Percentiles rank a stretch among this genome's conserved stretches.
These are phyloP conservation scores for Struthio camelus DNA, from an alignment of 2,113 vertebrate species.

Conservation along the genomic window DNA sequence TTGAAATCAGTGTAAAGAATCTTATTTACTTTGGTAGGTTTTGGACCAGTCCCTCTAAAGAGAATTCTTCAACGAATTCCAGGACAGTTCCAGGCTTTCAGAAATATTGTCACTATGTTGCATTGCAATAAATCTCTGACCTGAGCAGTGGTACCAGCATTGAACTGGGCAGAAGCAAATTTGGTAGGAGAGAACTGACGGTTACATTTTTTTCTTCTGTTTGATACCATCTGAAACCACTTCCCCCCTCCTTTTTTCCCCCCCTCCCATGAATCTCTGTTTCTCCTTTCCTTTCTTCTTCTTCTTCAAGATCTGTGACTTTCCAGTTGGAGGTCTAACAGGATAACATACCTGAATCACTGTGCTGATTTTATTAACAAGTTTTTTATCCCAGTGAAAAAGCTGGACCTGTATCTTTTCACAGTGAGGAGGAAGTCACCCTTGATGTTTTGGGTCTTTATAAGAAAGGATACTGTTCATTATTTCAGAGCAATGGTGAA, in stretches of 20 bases:
- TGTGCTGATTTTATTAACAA: slow-evolving; percentile 51
- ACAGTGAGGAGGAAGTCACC: background rate
- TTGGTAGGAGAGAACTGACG: slow-evolving; percentile 44
- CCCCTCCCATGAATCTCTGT: slow-evolving; percentile 36
- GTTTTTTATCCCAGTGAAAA: background rate
- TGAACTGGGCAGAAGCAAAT: slow-evolving; percentile 67
- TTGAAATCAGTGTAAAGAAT: background rate
- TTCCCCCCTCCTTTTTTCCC: background rate
- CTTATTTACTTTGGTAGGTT: background rate
- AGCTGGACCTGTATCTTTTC: background rate
- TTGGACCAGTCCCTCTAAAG: background rate
- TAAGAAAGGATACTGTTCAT: background rate
- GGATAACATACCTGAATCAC: background rate
- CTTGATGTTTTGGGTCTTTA: slow-evolving; percentile 26
- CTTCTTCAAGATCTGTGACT: slow-evolving; percentile 15
- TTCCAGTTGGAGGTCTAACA: slow-evolving; percentile 24
- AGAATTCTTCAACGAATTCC: background rate
- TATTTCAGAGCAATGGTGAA: slow-evolving; percentile 10
- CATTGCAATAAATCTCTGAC: slow-evolving; percentile 50
- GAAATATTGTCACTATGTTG: slow-evolving; percentile 13
- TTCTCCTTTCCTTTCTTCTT: slow-evolving; percentile 48
- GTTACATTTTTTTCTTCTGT: slow-evolving; percentile 21
- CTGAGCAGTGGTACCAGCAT: slow-evolving; percentile 28
- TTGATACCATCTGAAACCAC: slow-evolving; percentile 31
- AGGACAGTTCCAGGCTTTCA: background rate